Conservation (phyloP, 2,113 vertebrate species). For the Malurus melanocephalus region DNA sequence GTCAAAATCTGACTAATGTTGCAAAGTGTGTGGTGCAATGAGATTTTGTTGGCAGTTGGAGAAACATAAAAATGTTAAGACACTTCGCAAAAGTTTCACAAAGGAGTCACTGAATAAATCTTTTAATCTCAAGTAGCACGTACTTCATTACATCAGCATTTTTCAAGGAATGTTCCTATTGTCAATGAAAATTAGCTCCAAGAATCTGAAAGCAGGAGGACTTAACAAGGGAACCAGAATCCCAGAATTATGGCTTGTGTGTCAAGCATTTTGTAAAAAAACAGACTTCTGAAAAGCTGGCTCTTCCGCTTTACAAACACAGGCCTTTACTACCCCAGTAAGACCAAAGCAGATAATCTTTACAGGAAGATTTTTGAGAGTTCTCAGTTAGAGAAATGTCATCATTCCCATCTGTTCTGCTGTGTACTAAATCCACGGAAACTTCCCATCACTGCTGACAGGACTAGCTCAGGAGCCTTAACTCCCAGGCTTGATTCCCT, state of each 20-base stretch:
- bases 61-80: constrained; percentile 53
- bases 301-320: constrained; percentile 5
- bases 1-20: constrained; percentile 67
- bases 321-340: not conserved
- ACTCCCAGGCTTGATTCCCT: not conserved
- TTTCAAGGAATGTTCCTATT: constrained; percentile 65
- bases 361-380: not conserved
- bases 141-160: constrained; percentile 66
- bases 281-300: constrained; percentile 5
- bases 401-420: not conserved
- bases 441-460: not conserved
- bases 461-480: not conserved
- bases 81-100: constrained; percentile 36
- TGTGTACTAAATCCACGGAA: not conserved
- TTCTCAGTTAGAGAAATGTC: constrained; percentile 12
- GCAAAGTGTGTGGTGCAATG: constrained; percentile 63
- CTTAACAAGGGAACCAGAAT: constrained; percentile 26
- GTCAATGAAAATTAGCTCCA: constrained; percentile 60
- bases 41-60: constrained; percentile 61
- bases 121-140: constrained; percentile 63
- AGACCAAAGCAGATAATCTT: constrained; percentile 9
- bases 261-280: constrained; percentile 28
- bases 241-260: constrained; percentile 12
- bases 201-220: constrained; percentile 45
- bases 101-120: constrained; percentile 55